Evolutionary conservation across 2,797 vertebrate genomes (phyloP), one percentile per base, ranked within the genome.

Genomic region (Sebastiscus tertius): DNA sequence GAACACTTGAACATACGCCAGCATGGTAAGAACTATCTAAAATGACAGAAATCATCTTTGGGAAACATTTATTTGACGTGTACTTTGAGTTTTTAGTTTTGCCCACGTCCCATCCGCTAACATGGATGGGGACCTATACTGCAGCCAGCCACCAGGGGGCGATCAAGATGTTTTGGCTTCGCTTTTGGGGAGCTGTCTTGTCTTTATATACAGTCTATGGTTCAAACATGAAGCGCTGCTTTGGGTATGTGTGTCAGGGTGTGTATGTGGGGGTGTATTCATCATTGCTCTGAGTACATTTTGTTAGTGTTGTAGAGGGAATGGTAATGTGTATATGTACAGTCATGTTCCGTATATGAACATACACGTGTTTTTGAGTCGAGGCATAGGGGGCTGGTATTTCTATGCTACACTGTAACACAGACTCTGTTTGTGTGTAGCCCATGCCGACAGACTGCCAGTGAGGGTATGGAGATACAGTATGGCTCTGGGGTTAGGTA

Each of bases 401-500:
- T 27, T 52, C 39, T 63, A 10, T 36, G 68, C 54, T 59, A 34
- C 56, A 61, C 36, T 86, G 54, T 81, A 56, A 18, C 55, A 78
- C 72, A 67, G 55, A 63, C 71, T 18, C 16, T 63, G 33, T 82
- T 62, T 72, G 39, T 83, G 77, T 69, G 54, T 55, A 77, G 77
- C 61, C 39, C 79, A 65, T 55, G 24, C 56, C 75, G 62, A 74
- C 76, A 88, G 82, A 59, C 84, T 81, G 81, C 56, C 63, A 77
- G 72, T 73, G 72, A 83, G 77, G 34, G 70, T 81, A 61, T 75
- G 77, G 83, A 72, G 80, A 63, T 81, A 76, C 75, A 82, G 77
- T 85, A 75, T 79, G 79, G 87, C 78, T 87, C 77, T 80, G 84
- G 75, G 87, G 85, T 89, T 81, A 86, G 86, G 73, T 73, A 70